Evolutionary conservation across 2,113 vertebrate genomes (phyloP), one percentile per base, ranked within the genome.

Genomic region (Oostethus manadensis): DNA sequence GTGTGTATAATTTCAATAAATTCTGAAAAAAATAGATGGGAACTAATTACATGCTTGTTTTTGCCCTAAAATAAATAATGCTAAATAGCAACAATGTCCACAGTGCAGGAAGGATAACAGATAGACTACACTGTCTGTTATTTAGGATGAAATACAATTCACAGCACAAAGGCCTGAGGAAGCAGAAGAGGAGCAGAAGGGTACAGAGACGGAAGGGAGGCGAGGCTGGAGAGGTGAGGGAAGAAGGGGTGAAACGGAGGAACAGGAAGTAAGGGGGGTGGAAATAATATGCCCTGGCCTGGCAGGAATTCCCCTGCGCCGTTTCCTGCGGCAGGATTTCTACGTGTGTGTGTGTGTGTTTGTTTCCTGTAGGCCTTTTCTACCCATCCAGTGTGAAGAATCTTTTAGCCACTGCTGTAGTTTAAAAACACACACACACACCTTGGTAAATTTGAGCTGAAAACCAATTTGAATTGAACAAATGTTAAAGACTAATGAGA

Each of bases 271-370:
- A 67, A 69, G 74, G 71, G 76, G 71, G 44, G 18, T 55, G 43
- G 66, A 81, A 82, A 82, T 87, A 88, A 87, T 86, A 85, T 58
- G 21, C 73, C 79, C 73, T 70, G 56, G 74, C 56, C 64, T 77
- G 75, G 74, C 80, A 84, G 84, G 83, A 87, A 88, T 85, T 86
- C 80, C 85, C 84, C 76, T 51, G 68, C 80, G 85, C 76, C 40
- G 74, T 70, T 87, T 87, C 85, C 87, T 78, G 77, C 38, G 38
- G 38, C 76, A 68, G 76, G 80, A 84, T 81, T 81, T 84, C 67
- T 74, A 82, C 83, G 73, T 70, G 60, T 51, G 58, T 22, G 53
- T 50, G 35, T 46, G 60, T 56, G 55, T 35, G 60, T 60, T 49
- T 42, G 61, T 74, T 80, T 84, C 76, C 81, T 86, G 68, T 64